A percentile compares a stretch with the other conserved stretches of the same genome.
Evolutionary conservation across 2,888 invertebrate species (phyloP).

Genomic region (Rhamnusium bicolor): DNA sequence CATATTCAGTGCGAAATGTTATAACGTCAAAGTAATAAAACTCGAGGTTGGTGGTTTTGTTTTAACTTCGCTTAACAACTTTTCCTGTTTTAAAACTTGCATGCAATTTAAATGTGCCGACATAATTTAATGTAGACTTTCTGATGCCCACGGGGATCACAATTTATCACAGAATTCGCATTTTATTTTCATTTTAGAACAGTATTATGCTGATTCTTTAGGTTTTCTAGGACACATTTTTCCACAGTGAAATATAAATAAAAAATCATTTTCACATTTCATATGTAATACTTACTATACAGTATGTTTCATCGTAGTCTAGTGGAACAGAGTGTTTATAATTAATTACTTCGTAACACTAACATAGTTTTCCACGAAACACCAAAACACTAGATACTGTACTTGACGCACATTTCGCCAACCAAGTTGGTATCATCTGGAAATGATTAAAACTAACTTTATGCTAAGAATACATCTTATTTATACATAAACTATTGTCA

Average conservation of each 20-base stretch:
- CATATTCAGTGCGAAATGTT: conserved; percentile 4
- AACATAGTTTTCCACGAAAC: too few species aligned
- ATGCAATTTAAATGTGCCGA: conserved; percentile 9
- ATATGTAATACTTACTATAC: too few species aligned
- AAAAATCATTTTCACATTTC: too few species aligned
- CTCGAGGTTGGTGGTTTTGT: conserved; percentile 19
- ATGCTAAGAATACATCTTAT: too few species aligned
- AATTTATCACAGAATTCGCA: not conserved
- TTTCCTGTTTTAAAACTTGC: conserved; percentile 19
- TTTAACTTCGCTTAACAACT: conserved; percentile 22
- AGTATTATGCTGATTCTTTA: not conserved
- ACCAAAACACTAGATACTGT: too few species aligned
- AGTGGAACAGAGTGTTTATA: too few species aligned
- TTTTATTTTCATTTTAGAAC: not conserved
- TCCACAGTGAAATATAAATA: not conserved
- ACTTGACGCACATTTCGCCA: too few species aligned
- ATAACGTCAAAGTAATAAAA: conserved; percentile 18
- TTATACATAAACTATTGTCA: too few species aligned
- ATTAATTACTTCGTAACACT: too few species aligned
- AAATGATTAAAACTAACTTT: too few species aligned
- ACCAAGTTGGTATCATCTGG: too few species aligned
- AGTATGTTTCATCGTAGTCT: too few species aligned
- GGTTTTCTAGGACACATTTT: not conserved
- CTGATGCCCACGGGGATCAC: not conserved
- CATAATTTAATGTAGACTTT: conserved; percentile 12